phyloP scores from a whole-genome alignment of 2,113 vertebrate genomes.

The Podocnemis expansa region DNA sequence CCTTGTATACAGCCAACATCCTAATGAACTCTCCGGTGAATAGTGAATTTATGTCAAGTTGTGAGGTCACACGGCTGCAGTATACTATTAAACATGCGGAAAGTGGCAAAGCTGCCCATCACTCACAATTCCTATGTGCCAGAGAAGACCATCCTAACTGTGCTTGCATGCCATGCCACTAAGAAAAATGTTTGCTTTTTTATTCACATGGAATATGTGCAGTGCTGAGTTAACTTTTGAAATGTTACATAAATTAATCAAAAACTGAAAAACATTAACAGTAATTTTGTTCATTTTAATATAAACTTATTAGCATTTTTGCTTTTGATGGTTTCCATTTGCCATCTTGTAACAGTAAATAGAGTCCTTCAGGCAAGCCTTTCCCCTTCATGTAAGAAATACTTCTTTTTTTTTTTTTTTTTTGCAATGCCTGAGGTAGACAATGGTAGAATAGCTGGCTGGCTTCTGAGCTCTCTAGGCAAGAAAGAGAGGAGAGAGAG shows the following conservation, averaged over 20 bases:
- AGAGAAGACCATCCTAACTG: not conserved
- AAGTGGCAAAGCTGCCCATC: not conserved
- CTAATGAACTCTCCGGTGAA: not conserved
- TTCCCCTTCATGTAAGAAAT: not conserved
- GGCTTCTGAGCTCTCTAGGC: constrained; percentile 15
- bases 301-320: constrained; percentile 54
- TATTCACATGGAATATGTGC: not conserved
- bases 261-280: constrained; percentile 63
- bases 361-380: not conserved
- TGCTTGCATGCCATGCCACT: not conserved
- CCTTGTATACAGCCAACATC: not conserved
- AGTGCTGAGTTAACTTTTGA: constrained; percentile 28
- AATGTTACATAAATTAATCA: constrained; percentile 48
- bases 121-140: not conserved
- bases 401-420: not conserved
- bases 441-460: constrained; percentile 27
- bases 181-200: not conserved
- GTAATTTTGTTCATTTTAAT: constrained; percentile 64
- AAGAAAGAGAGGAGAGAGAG: not conserved
- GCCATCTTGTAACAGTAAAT: constrained; percentile 5
- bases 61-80: not conserved
- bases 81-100: not conserved
- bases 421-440: not conserved
- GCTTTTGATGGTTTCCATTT: constrained; percentile 54
- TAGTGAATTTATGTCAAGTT: constrained; percentile 9